phyloP scores from a whole-genome alignment of 2,888 invertebrate genomes.

The Sinhomidia bicolor region DNA sequence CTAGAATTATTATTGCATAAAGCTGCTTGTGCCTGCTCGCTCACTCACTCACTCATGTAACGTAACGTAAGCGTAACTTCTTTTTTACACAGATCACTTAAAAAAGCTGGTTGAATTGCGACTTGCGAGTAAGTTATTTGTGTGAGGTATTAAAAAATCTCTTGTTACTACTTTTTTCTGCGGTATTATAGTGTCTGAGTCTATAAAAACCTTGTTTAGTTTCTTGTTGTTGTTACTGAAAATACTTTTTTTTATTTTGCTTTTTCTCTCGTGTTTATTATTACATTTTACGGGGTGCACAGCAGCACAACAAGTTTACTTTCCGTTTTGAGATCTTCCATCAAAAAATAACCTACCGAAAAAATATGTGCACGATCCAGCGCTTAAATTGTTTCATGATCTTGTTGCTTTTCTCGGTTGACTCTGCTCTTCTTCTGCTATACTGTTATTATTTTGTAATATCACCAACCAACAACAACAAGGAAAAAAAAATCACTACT shows the following conservation, averaged over 20 bases:
- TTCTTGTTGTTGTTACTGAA: conserved; percentile 40
- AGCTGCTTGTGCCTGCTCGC: no score
- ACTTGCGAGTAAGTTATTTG: not conserved
- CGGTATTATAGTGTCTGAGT: not conserved
- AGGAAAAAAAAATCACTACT: no score
- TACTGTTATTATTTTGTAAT: not conserved
- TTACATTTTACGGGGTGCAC: not conserved
- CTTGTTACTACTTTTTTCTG: not conserved
- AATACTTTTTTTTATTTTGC: conserved; percentile 1
- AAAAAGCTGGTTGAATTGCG: not conserved
- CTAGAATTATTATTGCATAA: no score
- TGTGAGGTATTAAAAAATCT: conserved; percentile 25
- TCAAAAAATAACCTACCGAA: not conserved
- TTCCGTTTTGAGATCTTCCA: conserved; percentile 6
- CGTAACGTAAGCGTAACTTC: no score
- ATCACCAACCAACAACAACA: not conserved
- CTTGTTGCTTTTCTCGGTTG: not conserved
- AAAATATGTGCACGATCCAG: not conserved
- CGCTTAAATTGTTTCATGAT: conserved; percentile 25
- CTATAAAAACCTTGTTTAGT: not conserved
- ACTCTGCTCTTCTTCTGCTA: not conserved
- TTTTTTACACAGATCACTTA: no score
- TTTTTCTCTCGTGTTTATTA: not conserved
- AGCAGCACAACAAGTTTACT: not conserved
- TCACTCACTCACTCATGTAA: no score